Evolutionary conservation across 2,888 invertebrate species (phyloP).

Genomic region (Athrips mouffetella): DNA sequence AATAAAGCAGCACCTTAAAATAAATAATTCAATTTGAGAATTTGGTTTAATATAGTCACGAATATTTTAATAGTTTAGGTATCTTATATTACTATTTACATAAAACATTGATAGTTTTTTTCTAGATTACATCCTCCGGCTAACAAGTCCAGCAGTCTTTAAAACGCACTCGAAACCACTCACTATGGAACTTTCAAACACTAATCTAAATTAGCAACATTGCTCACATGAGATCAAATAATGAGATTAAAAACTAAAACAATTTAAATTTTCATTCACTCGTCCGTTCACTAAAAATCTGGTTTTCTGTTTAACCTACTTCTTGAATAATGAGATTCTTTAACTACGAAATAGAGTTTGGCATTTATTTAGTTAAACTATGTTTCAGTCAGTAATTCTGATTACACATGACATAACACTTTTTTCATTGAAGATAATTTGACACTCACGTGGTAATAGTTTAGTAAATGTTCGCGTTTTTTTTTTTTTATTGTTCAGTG

Average conservation of each 20-base stretch:
- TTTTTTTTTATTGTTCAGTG: conserved; percentile 38
- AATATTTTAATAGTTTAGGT: no score
- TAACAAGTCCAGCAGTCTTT: conserved; percentile 40
- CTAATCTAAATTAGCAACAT: conserved; percentile 22
- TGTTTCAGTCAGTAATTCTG: conserved; percentile 29
- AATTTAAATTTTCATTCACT: conserved; percentile 13
- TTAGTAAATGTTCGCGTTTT: not conserved
- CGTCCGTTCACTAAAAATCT: not conserved
- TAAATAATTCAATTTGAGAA: no score
- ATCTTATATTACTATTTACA: conserved; percentile 36
- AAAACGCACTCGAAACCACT: conserved; percentile 29
- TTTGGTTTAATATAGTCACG: conserved; percentile 9
- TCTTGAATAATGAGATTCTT: conserved; percentile 33
- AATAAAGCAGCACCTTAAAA: not conserved
- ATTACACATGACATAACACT: no score
- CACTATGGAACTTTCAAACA: conserved; percentile 14
- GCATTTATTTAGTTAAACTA: conserved; percentile 55
- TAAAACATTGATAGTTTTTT: conserved; percentile 23
- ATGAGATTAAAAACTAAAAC: conserved; percentile 33
- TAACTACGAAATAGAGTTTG: conserved; percentile 50
- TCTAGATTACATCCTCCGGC: conserved; percentile 35
- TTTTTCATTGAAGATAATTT: no score
- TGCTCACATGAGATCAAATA: conserved; percentile 57
- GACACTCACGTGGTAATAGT: no score
- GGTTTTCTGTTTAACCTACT: no score